Conservation (phyloP, 2,888 invertebrate genomes). For the Aporophyla nigra region DNA sequence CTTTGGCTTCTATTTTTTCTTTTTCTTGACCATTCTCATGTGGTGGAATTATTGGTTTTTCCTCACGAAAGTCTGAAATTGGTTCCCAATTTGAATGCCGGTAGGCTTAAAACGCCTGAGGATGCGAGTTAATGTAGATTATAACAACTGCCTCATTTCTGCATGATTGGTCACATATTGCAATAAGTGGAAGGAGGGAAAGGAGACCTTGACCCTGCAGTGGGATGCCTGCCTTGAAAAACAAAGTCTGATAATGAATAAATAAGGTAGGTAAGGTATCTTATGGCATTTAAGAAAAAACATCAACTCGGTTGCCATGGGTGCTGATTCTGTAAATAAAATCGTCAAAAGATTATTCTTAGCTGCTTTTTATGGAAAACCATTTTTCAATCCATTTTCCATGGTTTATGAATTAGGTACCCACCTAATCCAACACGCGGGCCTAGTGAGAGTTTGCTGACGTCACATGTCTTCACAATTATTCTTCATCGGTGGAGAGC, state of each 20-base stretch:
- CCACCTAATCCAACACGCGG: not conserved
- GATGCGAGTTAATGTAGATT: not conserved
- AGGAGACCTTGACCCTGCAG: not conserved
- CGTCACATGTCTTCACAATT: not conserved
- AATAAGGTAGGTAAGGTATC: not conserved
- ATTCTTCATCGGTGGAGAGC: not conserved
- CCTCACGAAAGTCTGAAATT: constrained; percentile 58
- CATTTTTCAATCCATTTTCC: not conserved
- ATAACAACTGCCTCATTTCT: not conserved
- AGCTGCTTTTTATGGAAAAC: not conserved
- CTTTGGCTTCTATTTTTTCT: constrained; percentile 45
- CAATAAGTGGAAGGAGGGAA: not conserved
- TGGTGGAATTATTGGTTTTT: constrained; percentile 49
- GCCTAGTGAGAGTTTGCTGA: not conserved
- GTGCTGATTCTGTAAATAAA: not conserved
- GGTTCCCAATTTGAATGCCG: too few relatives aligned
- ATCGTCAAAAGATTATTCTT: not conserved
- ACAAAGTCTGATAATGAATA: too few relatives aligned
- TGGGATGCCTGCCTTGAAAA: too few relatives aligned
- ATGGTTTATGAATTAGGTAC: not conserved
- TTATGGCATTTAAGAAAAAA: not conserved
- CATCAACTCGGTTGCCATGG: not conserved
- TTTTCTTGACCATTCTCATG: constrained; percentile 51
- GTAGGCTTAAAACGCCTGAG: not conserved
- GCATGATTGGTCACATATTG: not conserved